A percentile compares a stretch with the other conserved stretches of the same genome.
Conservation (phyloP, 2,113 vertebrate species). For the Ascaphus truei region DNA sequence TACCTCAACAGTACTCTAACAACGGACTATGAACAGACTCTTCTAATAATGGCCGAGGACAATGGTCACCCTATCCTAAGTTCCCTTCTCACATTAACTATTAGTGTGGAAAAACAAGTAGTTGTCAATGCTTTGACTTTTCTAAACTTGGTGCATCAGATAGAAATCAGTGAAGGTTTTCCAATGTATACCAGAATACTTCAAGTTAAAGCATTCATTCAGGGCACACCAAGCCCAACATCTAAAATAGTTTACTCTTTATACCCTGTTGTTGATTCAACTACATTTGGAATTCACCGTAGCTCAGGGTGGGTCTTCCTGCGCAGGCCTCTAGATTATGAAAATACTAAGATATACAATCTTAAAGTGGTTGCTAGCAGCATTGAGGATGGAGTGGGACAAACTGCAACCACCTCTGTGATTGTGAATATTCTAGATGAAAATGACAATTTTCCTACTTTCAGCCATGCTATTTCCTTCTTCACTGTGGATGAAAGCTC, state of each 20-base stretch:
- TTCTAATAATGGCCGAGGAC: conserved; percentile 73
- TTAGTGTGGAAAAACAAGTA: conserved; percentile 59
- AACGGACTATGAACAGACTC: conserved; percentile 42
- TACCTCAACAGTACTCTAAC: conserved; percentile 62
- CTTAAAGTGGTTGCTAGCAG: conserved; percentile 66
- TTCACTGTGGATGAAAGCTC: conserved; percentile 75
- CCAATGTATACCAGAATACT: conserved; percentile 61
- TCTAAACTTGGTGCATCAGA: conserved; percentile 79
- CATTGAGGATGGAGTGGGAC: conserved; percentile 23
- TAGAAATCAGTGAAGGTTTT: conserved; percentile 76
- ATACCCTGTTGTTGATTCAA: conserved; percentile 49
- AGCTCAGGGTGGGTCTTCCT: conserved; percentile 79
- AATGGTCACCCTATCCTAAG: conserved; percentile 65
- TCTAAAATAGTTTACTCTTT: conserved; percentile 57
- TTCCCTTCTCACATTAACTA: conserved; percentile 58
- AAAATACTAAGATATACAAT: conserved; percentile 55
- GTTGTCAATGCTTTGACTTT: conserved; percentile 64
- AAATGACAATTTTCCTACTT: conserved; percentile 81
- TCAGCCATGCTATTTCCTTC: conserved; percentile 68
- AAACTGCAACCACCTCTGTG: conserved; percentile 65
- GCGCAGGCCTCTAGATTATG: conserved; percentile 71
- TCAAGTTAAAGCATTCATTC: conserved; percentile 64
- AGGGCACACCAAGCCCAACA: neutral
- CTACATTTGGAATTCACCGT: conserved; percentile 68
- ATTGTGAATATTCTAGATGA: conserved; percentile 77